Evolutionary conservation across 2,888 invertebrate species (phyloP), one percentile per base, ranked within the genome.

Genomic region (Aricia artaxerxes): DNA sequence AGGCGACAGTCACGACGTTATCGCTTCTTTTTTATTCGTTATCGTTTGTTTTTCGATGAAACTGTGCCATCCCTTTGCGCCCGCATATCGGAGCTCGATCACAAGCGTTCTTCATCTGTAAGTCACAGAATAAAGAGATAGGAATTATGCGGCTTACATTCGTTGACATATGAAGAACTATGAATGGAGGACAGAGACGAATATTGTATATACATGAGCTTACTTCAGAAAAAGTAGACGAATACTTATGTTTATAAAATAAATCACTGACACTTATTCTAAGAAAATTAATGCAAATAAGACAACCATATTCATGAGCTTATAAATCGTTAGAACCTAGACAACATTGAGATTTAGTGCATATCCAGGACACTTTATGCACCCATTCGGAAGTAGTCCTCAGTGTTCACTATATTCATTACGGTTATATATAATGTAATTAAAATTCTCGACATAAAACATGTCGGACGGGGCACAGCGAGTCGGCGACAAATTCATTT

Each of bases 401-500:
- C 69, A 69, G 69, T 13, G 64, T 64, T 31, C 11, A 64, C 35
- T 69, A 38, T 35, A 69, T 38, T 35, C 35, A 69, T 38, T 11
- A 38, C 9, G 4, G 35, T 69, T 38, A 38, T 69, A 69, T 35
- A 38, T 69, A 69, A 69, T 57, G 76, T 57, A 76, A 76, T 76
- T 76, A 35, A 76, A 76, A 76, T 76, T 57, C 76, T 16, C 16
- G 53, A 57, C 76, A 75, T 75, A 76, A 73, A 76, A 57, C 49
- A 75, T 49, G 75, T 49, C 57, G 6, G 53, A 31, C 76, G 35
- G 75, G 31, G 35, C 13, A 35, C 5, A 44, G 75, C 49, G 44
- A 49, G 49, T 31, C 84, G 82, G 83, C 60, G 84, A 86, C 88
- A 69, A 87, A 90, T 91, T 90, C 89, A 88, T 90, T 90, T 88